Conservation (phyloP, 2,113 vertebrate species). For the Marmota flaviventris region DNA sequence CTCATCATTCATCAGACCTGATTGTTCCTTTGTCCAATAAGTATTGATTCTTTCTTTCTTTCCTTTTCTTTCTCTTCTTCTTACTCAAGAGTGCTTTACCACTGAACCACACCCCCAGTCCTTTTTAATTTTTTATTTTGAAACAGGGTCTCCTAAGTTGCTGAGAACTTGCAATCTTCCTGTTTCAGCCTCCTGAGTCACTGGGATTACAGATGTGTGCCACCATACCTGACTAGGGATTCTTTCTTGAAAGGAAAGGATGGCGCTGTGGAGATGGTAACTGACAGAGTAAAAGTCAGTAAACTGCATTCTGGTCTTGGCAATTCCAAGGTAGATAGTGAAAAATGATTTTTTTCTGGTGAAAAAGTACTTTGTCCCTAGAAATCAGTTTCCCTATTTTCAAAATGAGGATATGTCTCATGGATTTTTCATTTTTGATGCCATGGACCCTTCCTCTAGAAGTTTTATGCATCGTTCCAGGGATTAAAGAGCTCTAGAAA, state of each 20-base stretch:
- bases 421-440: background rate
- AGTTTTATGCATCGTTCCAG: background rate
- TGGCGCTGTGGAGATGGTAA: background rate
- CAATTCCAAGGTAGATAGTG: background rate
- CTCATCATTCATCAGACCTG: background rate
- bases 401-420: background rate
- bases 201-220: background rate
- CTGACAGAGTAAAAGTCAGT: background rate
- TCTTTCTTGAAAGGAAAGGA: background rate
- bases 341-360: too few species aligned
- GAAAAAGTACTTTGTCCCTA: background rate
- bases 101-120: too few species aligned
- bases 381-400: background rate
- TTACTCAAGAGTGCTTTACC: too few species aligned
- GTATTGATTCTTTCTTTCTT: too few species aligned
- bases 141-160: too few species aligned
- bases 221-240: too few species aligned
- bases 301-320: background rate
- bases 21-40: background rate
- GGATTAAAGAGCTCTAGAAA: background rate
- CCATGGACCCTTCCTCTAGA: background rate
- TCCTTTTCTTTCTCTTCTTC: too few species aligned
- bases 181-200: background rate
- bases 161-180: too few species aligned
- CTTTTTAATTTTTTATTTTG: too few species aligned